Percentiles rank a stretch among this genome's conserved stretches.
phyloP scores from a whole-genome alignment of 2,797 vertebrate genomes.

The Hozukius guyotensis region DNA sequence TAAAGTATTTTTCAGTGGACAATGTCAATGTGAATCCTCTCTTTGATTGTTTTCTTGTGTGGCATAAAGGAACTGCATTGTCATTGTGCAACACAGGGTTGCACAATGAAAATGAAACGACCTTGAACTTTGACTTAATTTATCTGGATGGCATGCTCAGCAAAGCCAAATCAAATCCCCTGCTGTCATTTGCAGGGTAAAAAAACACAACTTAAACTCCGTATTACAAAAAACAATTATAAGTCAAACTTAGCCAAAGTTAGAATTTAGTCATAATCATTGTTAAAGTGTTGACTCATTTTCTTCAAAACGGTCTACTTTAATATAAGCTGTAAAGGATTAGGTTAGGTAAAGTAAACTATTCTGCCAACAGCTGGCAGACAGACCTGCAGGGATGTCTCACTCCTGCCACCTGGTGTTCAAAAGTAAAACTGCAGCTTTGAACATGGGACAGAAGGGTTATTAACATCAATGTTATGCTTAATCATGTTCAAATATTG shows the following conservation, averaged over 20 bases:
- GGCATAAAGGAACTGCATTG: background rate
- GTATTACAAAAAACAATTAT: background rate
- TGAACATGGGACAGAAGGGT: too few relatives aligned
- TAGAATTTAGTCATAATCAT: background rate
- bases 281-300: background rate
- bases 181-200: background rate
- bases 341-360: background rate
- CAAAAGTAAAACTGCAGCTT: background rate
- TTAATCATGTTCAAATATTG: background rate
- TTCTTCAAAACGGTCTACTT: too few relatives aligned
- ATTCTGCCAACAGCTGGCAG: background rate
- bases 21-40: background rate
- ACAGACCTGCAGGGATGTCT: background rate
- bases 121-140: background rate
- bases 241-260: background rate
- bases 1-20: background rate
- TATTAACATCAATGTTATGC: background rate
- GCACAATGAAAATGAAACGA: background rate
- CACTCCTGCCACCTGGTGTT: constrained; percentile 28
- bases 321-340: background rate
- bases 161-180: background rate
- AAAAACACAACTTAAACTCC: too few relatives aligned
- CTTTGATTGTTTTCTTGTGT: background rate
- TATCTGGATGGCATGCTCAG: background rate
- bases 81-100: background rate